A percentile compares a stretch with the other conserved stretches of the same genome.
Conservation (phyloP, 2,888 invertebrate species). For the Lasioglossum zephyrum region DNA sequence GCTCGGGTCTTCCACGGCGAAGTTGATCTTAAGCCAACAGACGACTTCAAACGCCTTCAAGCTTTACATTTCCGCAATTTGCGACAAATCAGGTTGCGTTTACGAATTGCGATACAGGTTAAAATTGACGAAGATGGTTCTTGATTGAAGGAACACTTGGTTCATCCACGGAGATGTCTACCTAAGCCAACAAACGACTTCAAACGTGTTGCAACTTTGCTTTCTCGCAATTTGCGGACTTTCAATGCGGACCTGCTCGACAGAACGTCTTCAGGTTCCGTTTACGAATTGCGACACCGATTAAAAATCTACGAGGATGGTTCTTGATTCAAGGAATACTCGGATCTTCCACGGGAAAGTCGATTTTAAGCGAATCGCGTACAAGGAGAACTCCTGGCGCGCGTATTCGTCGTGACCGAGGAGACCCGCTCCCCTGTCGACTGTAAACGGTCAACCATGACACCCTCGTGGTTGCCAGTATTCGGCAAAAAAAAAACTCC, state of each 20-base stretch:
- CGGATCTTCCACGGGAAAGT: background rate
- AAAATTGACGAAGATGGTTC: background rate
- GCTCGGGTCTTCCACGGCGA: too few species aligned
- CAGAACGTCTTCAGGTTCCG: background rate
- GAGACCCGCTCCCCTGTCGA: background rate
- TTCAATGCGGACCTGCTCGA: background rate
- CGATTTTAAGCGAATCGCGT: background rate
- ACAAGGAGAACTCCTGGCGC: background rate
- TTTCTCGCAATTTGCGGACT: background rate
- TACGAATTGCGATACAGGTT: background rate
- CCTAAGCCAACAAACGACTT: too few species aligned
- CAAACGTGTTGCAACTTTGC: background rate
- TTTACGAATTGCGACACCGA: background rate
- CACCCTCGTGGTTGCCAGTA: background rate
- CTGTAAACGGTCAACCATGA: slow-evolving; percentile 11
- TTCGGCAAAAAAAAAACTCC: background rate
- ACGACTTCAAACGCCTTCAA: background rate
- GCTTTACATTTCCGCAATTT: background rate
- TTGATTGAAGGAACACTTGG: too few species aligned
- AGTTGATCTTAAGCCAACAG: too few species aligned
- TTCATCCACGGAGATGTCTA: too few species aligned
- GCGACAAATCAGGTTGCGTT: background rate
- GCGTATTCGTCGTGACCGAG: background rate
- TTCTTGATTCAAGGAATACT: too few species aligned
- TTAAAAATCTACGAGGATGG: background rate